These are phyloP conservation scores for Prietella phreatophila DNA, from an alignment of 2,113 vertebrate species.

Conservation along the genomic window DNA sequence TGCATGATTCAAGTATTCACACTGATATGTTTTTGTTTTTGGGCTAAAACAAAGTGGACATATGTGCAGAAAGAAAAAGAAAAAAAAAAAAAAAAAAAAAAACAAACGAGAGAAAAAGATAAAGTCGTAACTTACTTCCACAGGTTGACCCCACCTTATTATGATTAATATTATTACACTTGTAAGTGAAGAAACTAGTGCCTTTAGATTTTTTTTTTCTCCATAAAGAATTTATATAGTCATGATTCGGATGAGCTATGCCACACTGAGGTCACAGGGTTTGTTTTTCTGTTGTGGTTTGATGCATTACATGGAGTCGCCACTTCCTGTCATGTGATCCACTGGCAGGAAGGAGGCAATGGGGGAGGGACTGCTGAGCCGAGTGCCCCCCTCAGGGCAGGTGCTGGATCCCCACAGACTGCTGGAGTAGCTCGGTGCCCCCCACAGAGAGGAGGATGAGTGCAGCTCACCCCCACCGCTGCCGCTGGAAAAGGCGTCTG, in stretches of 20 bases:
- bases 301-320: conserved; percentile 89
- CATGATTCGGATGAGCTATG: conserved; percentile 63
- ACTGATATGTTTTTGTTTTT: conserved; percentile 95
- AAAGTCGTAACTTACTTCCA: conserved; percentile 92
- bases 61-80: conserved; percentile 85
- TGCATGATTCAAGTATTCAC: conserved; percentile 99
- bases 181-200: conserved; percentile 88
- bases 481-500: conserved; percentile 90
- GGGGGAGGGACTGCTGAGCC: conserved; percentile 92
- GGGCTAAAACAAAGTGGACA: conserved; percentile 99
- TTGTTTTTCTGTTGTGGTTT: conserved; percentile 69
- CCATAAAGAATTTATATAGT: conserved; percentile 50
- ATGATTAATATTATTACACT: conserved; percentile 64
- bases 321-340: conserved; percentile 91
- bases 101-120: conserved; percentile 38
- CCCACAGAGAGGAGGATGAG: conserved; percentile 91
- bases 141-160: conserved; percentile 79
- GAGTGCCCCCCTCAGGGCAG: conserved; percentile 79
- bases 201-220: conserved; percentile 71
- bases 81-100: conserved; percentile 50
- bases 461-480: conserved; percentile 91
- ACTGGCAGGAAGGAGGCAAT: conserved; percentile 96
- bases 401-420: conserved; percentile 93
- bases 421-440: conserved; percentile 92
- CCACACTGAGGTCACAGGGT: conserved; percentile 82